These are phyloP conservation scores for Quadriops clusia DNA, from an alignment of 2,888 invertebrate species.

Conservation along the genomic window DNA sequence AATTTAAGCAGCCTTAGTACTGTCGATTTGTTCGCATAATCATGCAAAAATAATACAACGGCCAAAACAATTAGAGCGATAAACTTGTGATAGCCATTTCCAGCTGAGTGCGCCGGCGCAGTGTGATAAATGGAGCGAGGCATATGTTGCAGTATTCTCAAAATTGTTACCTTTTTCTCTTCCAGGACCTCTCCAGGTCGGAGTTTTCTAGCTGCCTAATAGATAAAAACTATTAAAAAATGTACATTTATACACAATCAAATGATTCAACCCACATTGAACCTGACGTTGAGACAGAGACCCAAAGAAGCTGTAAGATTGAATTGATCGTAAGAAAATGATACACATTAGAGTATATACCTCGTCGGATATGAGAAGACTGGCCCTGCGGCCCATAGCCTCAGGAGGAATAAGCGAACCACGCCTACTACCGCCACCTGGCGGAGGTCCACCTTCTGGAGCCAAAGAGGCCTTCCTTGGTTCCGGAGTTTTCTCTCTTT, in stretches of 20 bases:
- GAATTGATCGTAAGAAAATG: conserved; percentile 1
- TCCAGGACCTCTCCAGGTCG: conserved; percentile 89
- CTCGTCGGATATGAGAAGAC: conserved; percentile 89
- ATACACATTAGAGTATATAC: conserved; percentile 43
- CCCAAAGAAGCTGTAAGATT: conserved; percentile 9
- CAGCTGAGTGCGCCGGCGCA: too few relatives aligned
- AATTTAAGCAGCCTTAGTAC: too few relatives aligned
- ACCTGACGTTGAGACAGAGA: conserved; percentile 1
- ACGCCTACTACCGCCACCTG: conserved; percentile 54
- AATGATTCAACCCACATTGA: conserved; percentile 11
- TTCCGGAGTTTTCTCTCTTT: conserved; percentile 61
- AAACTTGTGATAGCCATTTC: too few relatives aligned
- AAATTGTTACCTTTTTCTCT: conserved; percentile 77
- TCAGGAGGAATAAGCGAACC: conserved; percentile 85
- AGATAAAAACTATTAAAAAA: conserved; percentile 21
- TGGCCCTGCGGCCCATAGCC: conserved; percentile 75
- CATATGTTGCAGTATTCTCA: conserved; percentile 10
- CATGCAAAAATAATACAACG: too few relatives aligned
- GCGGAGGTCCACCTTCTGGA: conserved; percentile 31
- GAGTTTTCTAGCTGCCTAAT: conserved; percentile 80
- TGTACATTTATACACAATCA: conserved; percentile 15
- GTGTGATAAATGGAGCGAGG: conserved; percentile 9
- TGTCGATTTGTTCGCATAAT: too few relatives aligned
- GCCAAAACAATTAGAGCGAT: too few relatives aligned
- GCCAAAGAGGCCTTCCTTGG: conserved; percentile 58